Percentiles rank a stretch among this genome's conserved stretches.
Conservation (phyloP, 2,888 invertebrate genomes). For the Miltochrista miniata region DNA sequence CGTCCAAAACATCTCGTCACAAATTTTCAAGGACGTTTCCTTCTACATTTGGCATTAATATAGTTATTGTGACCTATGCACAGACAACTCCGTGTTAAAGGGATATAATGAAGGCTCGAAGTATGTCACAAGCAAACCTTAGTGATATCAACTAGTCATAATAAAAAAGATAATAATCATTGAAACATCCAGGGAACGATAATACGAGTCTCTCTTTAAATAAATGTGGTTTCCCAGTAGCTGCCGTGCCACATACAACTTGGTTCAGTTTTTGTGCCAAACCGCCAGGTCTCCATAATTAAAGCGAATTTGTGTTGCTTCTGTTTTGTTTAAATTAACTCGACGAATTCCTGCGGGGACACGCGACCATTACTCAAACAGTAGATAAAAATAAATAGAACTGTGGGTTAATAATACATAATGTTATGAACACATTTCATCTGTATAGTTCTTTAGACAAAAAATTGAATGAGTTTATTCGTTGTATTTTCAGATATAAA, state of each 20-base stretch:
- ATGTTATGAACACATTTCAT: not conserved
- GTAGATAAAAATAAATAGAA: constrained; percentile 13
- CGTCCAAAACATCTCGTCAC: too few species aligned
- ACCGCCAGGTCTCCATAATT: constrained; percentile 32
- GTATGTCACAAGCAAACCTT: too few species aligned
- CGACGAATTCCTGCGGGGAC: constrained; percentile 18
- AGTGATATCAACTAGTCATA: too few species aligned
- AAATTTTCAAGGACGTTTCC: too few species aligned
- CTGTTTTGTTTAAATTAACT: constrained; percentile 34
- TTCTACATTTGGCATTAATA: too few species aligned
- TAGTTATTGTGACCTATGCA: too few species aligned
- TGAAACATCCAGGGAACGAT: not conserved
- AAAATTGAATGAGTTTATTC: not conserved
- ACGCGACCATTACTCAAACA: constrained; percentile 14
- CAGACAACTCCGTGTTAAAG: too few species aligned
- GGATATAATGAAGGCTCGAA: too few species aligned
- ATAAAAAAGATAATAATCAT: too few species aligned
- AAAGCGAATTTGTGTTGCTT: constrained; percentile 27
- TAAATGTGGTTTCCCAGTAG: constrained; percentile 13
- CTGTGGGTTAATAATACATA: not conserved
- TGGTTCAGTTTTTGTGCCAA: constrained; percentile 28
- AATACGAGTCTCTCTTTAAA: not conserved
- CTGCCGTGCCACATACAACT: constrained; percentile 7
- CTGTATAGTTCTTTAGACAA: too few species aligned
- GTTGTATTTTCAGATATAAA: too few species aligned